These are phyloP conservation scores for Agrilus mali DNA, from an alignment of 2,888 invertebrate species.

Conservation along the genomic window DNA sequence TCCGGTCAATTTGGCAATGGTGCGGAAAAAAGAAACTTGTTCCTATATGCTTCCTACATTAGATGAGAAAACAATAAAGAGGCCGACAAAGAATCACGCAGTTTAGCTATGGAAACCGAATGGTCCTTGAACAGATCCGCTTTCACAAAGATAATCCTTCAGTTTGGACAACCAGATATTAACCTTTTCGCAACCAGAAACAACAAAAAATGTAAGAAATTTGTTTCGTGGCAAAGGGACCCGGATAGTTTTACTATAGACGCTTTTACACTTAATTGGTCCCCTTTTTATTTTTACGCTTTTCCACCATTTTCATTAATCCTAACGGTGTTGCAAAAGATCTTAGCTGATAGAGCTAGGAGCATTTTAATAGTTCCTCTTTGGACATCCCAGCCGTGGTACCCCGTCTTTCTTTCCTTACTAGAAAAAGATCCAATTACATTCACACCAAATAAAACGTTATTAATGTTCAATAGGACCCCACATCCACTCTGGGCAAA, in stretches of 20 bases:
- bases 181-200: constrained; percentile 4
- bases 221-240: not conserved
- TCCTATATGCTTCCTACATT: constrained; percentile 4
- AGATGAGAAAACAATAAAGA: constrained; percentile 1
- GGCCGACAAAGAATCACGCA: constrained; percentile 5
- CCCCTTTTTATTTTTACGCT: not conserved
- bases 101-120: not conserved
- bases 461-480: constrained; percentile 1
- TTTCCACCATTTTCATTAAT: constrained; percentile 4
- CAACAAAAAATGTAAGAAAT: constrained; percentile 5
- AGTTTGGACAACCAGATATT: constrained; percentile 2
- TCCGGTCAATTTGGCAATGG: constrained; percentile 16
- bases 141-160: not conserved
- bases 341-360: constrained; percentile 11
- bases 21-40: constrained; percentile 12
- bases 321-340: constrained; percentile 12
- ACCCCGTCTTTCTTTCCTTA: not conserved
- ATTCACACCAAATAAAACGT: constrained; percentile 9
- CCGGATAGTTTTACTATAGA: not conserved
- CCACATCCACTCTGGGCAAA: constrained; percentile 2
- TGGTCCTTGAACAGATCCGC: not conserved
- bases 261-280: constrained; percentile 2
- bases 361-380: constrained; percentile 16
- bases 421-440: constrained; percentile 5
- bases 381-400: constrained; percentile 16